phyloP scores from a whole-genome alignment of 1,140 invertebrate genomes.

The Tribolium castaneum region DNA sequence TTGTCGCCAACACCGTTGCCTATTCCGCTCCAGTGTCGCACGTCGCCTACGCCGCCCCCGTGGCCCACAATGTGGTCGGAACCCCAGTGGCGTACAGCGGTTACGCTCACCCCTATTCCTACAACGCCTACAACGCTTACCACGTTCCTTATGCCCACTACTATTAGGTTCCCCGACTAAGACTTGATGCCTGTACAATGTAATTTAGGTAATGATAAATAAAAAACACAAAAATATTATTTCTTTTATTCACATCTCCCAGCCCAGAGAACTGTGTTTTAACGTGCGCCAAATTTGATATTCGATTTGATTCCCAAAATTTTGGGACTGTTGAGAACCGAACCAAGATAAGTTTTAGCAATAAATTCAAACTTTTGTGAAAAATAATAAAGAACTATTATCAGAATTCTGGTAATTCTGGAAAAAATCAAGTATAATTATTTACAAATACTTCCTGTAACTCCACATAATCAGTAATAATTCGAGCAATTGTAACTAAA shows the following conservation, averaged over 20 bases:
- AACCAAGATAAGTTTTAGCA: too few relatives aligned
- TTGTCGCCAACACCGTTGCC: background rate
- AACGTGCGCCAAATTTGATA: too few relatives aligned
- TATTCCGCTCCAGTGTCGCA: slow-evolving; percentile 10
- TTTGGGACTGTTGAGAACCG: too few relatives aligned
- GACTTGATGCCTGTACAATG: slow-evolving; percentile 22
- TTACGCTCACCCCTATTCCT: slow-evolving; percentile 3
- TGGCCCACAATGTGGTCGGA: background rate
- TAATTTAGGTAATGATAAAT: background rate
- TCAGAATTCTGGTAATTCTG: too few relatives aligned
- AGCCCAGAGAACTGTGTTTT: too few relatives aligned
- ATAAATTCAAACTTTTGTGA: too few relatives aligned
- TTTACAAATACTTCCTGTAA: too few relatives aligned
- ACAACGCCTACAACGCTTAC: background rate
- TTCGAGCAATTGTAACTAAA: too few relatives aligned
- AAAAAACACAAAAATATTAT: background rate
- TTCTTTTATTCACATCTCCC: background rate
- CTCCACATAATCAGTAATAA: too few relatives aligned
- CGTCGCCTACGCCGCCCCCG: background rate
- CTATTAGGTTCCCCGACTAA: background rate
- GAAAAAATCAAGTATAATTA: too few relatives aligned
- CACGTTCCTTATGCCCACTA: slow-evolving; percentile 10
- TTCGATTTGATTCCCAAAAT: too few relatives aligned
- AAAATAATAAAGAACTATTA: too few relatives aligned
- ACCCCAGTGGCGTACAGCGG: background rate